phyloP scores from a whole-genome alignment of 2,113 vertebrate species.

The Eudyptes chrysolophus region DNA sequence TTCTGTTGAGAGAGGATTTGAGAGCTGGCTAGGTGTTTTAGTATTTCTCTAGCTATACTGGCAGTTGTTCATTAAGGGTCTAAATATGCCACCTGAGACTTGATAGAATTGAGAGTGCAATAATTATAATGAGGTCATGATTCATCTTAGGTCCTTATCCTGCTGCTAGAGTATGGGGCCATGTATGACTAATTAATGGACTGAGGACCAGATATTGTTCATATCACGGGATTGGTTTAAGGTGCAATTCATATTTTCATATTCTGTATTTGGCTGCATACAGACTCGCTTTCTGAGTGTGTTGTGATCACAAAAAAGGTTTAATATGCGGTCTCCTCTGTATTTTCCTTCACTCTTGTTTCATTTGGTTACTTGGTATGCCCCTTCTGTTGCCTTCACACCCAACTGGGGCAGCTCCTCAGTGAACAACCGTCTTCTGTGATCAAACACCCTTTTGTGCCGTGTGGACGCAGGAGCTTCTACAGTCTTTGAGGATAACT shows the following conservation, averaged over 20 bases:
- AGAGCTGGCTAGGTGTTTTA: not conserved
- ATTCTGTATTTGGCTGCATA: not conserved
- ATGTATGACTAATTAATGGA: accelerated
- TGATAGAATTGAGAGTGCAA: not conserved
- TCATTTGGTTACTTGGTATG: accelerated
- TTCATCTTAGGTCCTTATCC: not conserved
- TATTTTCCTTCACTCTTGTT: not conserved
- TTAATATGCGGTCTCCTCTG: not conserved
- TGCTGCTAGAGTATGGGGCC: not conserved
- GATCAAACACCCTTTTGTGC: not conserved
- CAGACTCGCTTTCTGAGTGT: not conserved
- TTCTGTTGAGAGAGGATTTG: not conserved
- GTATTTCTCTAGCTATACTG: not conserved
- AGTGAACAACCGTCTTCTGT: not conserved
- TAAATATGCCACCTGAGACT: not conserved
- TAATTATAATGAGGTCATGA: not conserved
- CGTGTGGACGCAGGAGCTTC: not conserved
- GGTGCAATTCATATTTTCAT: not conserved
- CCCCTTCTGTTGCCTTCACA: not conserved
- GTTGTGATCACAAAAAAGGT: not conserved
- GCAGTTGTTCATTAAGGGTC: not conserved
- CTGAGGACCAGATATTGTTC: not conserved
- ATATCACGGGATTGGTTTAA: too few relatives aligned
- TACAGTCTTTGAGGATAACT: not conserved
- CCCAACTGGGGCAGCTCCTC: not conserved